Percentiles rank a stretch among this genome's conserved stretches.
Evolutionary conservation across 2,797 vertebrate genomes (phyloP).

Genomic region (Microctenopoma steveboyesi): DNA sequence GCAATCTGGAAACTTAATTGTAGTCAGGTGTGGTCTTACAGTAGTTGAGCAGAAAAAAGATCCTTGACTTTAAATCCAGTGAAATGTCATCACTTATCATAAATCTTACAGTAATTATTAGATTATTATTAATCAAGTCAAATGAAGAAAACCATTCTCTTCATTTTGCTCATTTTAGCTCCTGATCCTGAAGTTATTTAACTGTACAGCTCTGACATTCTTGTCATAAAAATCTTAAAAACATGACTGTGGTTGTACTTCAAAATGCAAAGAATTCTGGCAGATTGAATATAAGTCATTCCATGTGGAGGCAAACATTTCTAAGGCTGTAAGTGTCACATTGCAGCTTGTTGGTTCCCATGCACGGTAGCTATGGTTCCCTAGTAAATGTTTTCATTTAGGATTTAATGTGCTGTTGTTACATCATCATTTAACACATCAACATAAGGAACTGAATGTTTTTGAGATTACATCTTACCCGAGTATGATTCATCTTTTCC

Average conservation of each 20-base stretch:
- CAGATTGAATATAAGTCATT: constrained; percentile 51
- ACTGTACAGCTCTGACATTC: constrained; percentile 39
- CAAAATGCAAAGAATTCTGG: constrained; percentile 63
- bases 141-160: background rate
- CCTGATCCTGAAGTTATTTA: constrained; percentile 31
- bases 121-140: constrained; percentile 31
- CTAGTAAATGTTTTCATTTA: constrained; percentile 43
- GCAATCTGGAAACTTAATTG: constrained; percentile 53
- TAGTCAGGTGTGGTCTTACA: constrained; percentile 25
- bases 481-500: constrained; percentile 17
- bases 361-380: constrained; percentile 48
- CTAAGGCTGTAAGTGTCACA: constrained; percentile 51
- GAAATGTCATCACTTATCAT: too few species aligned
- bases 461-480: constrained; percentile 13
- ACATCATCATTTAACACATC: background rate
- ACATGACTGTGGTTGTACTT: constrained; percentile 54
- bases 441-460: constrained; percentile 15
- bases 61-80: constrained; percentile 22
- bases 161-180: constrained; percentile 13
- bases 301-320: constrained; percentile 55
- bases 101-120: constrained; percentile 32
- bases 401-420: constrained; percentile 9
- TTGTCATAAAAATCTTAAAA: constrained; percentile 58
- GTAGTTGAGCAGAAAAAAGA: constrained; percentile 22
- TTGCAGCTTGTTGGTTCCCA: constrained; percentile 48